These are phyloP conservation scores for Formica aserva DNA, from an alignment of 2,888 invertebrate species.

Conservation along the genomic window DNA sequence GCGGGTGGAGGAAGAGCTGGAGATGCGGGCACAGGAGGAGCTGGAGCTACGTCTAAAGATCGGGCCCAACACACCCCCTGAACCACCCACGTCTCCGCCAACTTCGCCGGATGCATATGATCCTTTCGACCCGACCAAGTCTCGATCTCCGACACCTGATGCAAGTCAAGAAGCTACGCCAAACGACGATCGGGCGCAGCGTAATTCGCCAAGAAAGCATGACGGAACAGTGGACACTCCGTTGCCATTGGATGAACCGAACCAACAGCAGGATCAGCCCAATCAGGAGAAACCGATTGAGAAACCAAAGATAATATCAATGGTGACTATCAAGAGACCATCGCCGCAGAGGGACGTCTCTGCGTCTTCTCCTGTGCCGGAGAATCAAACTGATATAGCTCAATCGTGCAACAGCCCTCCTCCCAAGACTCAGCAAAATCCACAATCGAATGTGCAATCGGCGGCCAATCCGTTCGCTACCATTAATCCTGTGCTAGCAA, in stretches of 20 bases:
- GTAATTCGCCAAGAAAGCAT: conserved; percentile 80
- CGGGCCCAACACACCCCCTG: conserved; percentile 92
- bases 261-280: conserved; percentile 69
- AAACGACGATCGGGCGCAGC: conserved; percentile 83
- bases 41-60: conserved; percentile 83
- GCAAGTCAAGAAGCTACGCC: conserved; percentile 78
- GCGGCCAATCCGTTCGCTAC: conserved; percentile 79
- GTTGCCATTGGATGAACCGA: conserved; percentile 69
- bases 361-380: conserved; percentile 62
- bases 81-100: conserved; percentile 89
- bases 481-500: conserved; percentile 84
- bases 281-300: conserved; percentile 75
- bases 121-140: conserved; percentile 96
- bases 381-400: conserved; percentile 66
- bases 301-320: conserved; percentile 84
- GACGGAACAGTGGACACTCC: conserved; percentile 65
- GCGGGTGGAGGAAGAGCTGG: conserved; percentile 83
- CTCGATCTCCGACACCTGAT: conserved; percentile 89
- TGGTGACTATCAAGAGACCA: conserved; percentile 83
- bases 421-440: conserved; percentile 74
- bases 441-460: conserved; percentile 73
- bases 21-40: conserved; percentile 84
- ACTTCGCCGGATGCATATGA: conserved; percentile 94
- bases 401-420: conserved; percentile 68
- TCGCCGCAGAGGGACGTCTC: conserved; percentile 79